These are phyloP conservation scores for Alentia gelatinosa DNA, from an alignment of 2,888 invertebrate species.

Conservation along the genomic window DNA sequence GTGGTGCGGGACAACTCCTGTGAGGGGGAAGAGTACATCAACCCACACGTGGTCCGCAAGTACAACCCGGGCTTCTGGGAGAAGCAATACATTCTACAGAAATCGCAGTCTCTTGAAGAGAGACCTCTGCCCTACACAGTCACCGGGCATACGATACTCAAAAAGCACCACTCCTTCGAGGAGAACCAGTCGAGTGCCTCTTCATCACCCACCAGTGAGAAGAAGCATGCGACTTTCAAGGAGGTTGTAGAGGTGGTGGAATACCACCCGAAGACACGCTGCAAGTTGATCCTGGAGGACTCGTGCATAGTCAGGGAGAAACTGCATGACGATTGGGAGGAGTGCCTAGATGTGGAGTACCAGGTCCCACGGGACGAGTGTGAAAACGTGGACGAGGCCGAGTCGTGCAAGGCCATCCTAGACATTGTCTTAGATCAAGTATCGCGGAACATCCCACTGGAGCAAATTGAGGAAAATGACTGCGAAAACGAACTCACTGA, in stretches of 20 bases:
- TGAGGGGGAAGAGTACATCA: slow-evolving; percentile 62
- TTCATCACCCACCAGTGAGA: background rate
- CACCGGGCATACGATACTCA: slow-evolving; percentile 63
- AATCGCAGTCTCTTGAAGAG: slow-evolving; percentile 46
- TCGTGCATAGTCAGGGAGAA: slow-evolving; percentile 42
- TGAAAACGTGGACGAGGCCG: background rate
- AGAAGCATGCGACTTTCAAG: slow-evolving; percentile 63
- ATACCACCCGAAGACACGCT: slow-evolving; percentile 60
- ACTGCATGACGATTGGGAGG: slow-evolving; percentile 45
- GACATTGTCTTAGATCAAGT: slow-evolving; percentile 43
- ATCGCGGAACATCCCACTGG: background rate
- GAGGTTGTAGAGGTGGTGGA: slow-evolving; percentile 63
- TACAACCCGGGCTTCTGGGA: slow-evolving; percentile 59
- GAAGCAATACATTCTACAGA: slow-evolving; percentile 48
- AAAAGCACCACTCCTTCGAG: slow-evolving; percentile 60
- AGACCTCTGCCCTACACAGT: slow-evolving; percentile 62
- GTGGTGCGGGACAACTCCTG: slow-evolving; percentile 59
- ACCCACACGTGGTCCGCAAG: slow-evolving; percentile 62
- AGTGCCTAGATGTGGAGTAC: slow-evolving; percentile 44
- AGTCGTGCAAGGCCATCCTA: slow-evolving; percentile 38
- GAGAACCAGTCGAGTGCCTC: background rate
- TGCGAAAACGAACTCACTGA: background rate
- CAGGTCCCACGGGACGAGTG: slow-evolving; percentile 31
- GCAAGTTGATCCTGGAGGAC: slow-evolving; percentile 38
- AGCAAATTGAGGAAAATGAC: slow-evolving; percentile 26